phyloP scores from a whole-genome alignment of 2,888 invertebrate genomes.

The Parnassius apollo region DNA sequence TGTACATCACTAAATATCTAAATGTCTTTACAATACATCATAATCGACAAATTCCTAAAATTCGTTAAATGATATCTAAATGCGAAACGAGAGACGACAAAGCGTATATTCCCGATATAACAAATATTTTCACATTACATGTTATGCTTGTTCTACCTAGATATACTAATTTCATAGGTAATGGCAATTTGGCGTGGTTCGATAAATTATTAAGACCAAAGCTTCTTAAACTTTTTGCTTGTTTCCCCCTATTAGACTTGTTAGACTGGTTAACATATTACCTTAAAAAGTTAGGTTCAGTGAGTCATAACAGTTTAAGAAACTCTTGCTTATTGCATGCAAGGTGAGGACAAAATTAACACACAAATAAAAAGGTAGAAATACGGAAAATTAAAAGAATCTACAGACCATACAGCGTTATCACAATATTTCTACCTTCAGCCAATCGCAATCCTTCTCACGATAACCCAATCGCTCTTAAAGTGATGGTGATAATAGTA shows the following conservation, averaged over 20 bases:
- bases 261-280: too few species aligned
- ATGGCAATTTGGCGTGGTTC: not conserved
- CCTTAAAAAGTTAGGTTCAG: too few species aligned
- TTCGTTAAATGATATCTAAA: not conserved
- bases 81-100: not conserved
- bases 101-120: not conserved
- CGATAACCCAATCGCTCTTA: not conserved
- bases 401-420: not conserved
- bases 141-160: not conserved
- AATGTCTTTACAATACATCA: not conserved
- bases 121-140: not conserved
- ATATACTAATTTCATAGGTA: not conserved
- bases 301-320: constrained; percentile 1
- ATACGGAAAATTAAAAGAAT: not conserved
- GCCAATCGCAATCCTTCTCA: not conserved
- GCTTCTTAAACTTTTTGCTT: constrained; percentile 6
- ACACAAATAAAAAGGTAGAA: constrained; percentile 4
- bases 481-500: too few species aligned
- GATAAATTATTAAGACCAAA: constrained; percentile 3
- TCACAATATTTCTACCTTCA: not conserved
- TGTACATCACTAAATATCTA: constrained; percentile 15
- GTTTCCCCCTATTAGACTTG: too few species aligned
- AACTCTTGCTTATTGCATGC: constrained; percentile 13
- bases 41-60: not conserved
- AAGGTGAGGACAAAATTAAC: constrained; percentile 6